Percentiles rank a stretch among this genome's conserved stretches.
Evolutionary conservation across 2,888 invertebrate genomes (phyloP).

Genomic region (Sepioteuthis lessoniana): DNA sequence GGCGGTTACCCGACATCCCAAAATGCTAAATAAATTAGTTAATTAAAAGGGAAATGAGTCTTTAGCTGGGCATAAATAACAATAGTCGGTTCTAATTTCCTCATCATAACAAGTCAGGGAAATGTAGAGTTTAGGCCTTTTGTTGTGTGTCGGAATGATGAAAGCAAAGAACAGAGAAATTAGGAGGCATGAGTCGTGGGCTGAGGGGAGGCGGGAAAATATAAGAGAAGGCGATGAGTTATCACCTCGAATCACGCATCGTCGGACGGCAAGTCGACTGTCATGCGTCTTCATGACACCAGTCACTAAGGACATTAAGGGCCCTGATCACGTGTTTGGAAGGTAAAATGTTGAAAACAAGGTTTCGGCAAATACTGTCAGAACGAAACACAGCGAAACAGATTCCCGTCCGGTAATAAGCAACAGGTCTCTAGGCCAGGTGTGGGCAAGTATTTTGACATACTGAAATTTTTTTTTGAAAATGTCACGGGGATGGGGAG

Average conservation of each 20-base stretch:
- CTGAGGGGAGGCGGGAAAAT: neutral
- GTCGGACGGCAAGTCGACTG: neutral
- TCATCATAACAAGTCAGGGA: constrained; percentile 6
- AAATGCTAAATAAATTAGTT: neutral
- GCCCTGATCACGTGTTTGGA: neutral
- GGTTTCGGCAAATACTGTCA: no score
- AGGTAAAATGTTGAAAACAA: neutral
- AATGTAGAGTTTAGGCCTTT: constrained; percentile 33
- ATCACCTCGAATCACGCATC: neutral
- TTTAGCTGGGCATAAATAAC: constrained; percentile 8
- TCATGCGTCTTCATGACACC: neutral
- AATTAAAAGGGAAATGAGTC: neutral
- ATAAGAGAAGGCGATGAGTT: neutral
- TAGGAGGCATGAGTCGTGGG: neutral
- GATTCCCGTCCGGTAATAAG: no score
- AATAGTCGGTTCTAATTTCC: neutral
- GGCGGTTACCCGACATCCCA: neutral
- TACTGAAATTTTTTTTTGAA: no score
- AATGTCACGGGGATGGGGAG: no score
- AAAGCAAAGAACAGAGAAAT: neutral
- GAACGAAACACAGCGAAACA: no score
- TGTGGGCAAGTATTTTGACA: no score
- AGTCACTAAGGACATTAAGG: neutral
- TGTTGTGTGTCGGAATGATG: neutral
- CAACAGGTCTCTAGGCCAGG: no score